Evolutionary conservation across 2,797 vertebrate genomes (phyloP).

Genomic region (Crossoptilon crossoptilon): DNA sequence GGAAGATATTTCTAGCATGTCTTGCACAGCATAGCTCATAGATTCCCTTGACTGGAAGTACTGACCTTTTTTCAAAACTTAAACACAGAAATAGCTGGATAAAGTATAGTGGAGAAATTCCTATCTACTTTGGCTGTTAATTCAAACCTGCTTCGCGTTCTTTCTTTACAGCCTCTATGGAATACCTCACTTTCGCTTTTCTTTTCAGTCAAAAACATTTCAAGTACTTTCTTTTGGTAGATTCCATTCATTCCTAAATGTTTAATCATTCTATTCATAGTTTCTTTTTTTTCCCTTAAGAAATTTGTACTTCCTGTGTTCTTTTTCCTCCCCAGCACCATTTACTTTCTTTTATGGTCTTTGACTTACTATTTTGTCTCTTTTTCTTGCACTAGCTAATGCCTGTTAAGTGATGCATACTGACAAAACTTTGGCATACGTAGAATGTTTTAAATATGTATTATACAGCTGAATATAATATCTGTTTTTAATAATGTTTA

Average conservation of each 20-base stretch:
- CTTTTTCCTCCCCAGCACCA: background rate
- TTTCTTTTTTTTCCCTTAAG: background rate
- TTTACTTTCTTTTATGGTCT: background rate
- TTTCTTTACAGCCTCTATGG: background rate
- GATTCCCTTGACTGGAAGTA: background rate
- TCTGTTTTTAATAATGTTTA: background rate
- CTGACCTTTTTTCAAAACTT: background rate
- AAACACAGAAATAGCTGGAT: background rate
- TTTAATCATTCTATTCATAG: background rate
- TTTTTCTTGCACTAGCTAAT: background rate
- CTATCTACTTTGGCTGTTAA: background rate
- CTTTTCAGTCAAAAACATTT: constrained; percentile 11
- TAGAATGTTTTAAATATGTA: background rate
- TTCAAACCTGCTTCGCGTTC: background rate
- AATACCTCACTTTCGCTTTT: background rate
- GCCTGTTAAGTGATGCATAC: background rate
- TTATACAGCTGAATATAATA: background rate
- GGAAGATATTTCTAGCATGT: background rate
- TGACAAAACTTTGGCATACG: background rate
- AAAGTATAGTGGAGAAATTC: background rate
- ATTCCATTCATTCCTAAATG: background rate
- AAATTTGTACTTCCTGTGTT: background rate
- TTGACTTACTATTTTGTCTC: background rate
- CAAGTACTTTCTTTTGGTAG: background rate
- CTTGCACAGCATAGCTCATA: background rate